Percentiles rank a stretch among this genome's conserved stretches.
Conservation (phyloP, 2,888 invertebrate species). For the Xestia sexstrigata region DNA sequence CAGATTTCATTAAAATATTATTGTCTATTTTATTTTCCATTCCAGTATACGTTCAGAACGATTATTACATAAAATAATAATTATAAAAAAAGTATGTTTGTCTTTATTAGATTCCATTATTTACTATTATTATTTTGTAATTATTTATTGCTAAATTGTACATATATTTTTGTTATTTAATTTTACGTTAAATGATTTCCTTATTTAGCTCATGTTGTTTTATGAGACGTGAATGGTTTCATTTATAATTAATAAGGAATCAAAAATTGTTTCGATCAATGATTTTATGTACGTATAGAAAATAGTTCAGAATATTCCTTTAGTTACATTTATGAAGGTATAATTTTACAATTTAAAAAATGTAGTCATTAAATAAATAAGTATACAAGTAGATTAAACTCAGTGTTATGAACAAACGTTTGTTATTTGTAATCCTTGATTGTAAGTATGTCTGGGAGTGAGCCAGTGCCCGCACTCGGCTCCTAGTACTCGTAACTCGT, state of each 20-base stretch:
- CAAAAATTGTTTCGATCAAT: constrained; percentile 64
- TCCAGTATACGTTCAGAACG: constrained; percentile 79
- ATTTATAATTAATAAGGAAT: constrained; percentile 58
- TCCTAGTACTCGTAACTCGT: constrained; percentile 28
- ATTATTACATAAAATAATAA: constrained; percentile 66
- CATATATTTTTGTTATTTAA: constrained; percentile 90
- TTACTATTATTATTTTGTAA: constrained; percentile 81
- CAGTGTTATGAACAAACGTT: constrained; percentile 80
- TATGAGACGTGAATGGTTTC: constrained; percentile 67
- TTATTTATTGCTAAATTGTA: constrained; percentile 90
- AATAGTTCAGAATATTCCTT: constrained; percentile 71
- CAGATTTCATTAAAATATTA: constrained; percentile 57
- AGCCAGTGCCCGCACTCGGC: constrained; percentile 13
- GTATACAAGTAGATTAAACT: constrained; percentile 83
- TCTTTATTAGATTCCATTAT: constrained; percentile 76
- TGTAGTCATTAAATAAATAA: constrained; percentile 88
- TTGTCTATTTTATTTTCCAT: constrained; percentile 73
- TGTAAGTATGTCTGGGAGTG: constrained; percentile 50
- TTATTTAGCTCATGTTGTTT: constrained; percentile 74
- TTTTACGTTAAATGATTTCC: constrained; percentile 86
- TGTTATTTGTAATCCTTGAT: constrained; percentile 80
- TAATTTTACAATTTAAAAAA: constrained; percentile 78
- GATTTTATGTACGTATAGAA: constrained; percentile 65
- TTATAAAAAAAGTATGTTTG: constrained; percentile 67
- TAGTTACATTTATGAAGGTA: constrained; percentile 71